Evolutionary conservation across 2,888 invertebrate genomes (phyloP).

Genomic region (Drosophila atroscutellata): DNA sequence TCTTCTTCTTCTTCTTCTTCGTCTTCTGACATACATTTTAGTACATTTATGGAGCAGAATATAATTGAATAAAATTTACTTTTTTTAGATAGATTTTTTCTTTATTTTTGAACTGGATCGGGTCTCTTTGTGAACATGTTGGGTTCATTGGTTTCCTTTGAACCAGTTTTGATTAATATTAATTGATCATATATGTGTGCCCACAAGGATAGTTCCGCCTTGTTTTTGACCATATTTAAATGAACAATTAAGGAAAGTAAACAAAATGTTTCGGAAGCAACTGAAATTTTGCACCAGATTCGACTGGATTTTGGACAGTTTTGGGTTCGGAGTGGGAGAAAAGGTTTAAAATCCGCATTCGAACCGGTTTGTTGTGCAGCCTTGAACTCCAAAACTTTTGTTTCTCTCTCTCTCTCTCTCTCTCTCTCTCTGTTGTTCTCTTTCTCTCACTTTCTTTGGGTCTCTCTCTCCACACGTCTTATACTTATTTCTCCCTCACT

Average conservation of each 20-base stretch:
- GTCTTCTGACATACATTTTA: constrained; percentile 31
- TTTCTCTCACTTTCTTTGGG: not conserved
- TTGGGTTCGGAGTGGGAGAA: not conserved
- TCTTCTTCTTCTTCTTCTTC: constrained; percentile 3
- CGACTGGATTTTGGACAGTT: not conserved
- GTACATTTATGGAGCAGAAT: not conserved
- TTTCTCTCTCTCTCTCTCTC: not conserved
- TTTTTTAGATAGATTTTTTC: no score
- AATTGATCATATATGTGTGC: no score
- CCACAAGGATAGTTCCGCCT: not conserved
- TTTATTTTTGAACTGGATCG: not conserved
- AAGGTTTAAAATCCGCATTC: not conserved
- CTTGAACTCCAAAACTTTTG: not conserved
- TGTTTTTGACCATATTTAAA: not conserved
- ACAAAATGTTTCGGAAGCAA: not conserved
- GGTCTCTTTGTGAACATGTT: not conserved
- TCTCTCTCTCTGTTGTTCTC: not conserved
- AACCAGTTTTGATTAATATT: not conserved
- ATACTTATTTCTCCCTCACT: not conserved
- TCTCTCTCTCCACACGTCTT: not conserved
- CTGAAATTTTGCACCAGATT: not conserved
- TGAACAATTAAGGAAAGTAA: not conserved
- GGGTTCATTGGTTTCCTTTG: not conserved
- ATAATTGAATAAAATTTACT: not conserved
- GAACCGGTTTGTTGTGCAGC: not conserved